Percentiles rank a stretch among this genome's conserved stretches.
These are phyloP conservation scores for Hydroisotoma schaefferi DNA, from an alignment of 2,888 invertebrate genomes.

Conservation along the genomic window DNA sequence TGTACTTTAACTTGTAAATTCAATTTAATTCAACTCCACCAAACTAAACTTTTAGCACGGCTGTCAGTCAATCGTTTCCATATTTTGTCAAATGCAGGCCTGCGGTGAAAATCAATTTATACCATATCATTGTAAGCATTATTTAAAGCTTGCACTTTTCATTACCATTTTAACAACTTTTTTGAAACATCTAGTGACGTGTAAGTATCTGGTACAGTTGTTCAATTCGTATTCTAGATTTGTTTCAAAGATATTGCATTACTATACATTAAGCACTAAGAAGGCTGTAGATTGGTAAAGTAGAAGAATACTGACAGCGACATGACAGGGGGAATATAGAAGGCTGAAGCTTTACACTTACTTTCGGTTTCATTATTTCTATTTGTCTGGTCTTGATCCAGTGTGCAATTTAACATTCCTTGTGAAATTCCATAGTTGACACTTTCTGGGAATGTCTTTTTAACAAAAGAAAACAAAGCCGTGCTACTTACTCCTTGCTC, in stretches of 20 bases:
- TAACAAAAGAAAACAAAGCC: not conserved
- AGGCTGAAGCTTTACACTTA: not conserved
- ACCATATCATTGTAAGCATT: not conserved
- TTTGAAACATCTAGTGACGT: constrained; percentile 9
- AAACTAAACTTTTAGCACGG: too few relatives aligned
- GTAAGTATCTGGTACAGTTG: constrained; percentile 4
- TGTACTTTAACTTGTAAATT: too few relatives aligned
- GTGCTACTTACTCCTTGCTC: not conserved
- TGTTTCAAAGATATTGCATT: too few relatives aligned
- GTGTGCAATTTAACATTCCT: not conserved
- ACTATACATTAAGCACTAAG: too few relatives aligned
- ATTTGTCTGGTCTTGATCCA: not conserved
- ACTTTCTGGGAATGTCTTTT: not conserved
- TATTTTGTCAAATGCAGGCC: not conserved
- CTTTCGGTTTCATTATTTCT: not conserved
- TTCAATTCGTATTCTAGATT: not conserved
- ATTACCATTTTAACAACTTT: constrained; percentile 5
- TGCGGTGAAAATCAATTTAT: not conserved
- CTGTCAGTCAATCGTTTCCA: not conserved
- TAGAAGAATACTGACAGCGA: too few relatives aligned
- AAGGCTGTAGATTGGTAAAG: too few relatives aligned
- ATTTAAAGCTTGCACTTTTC: not conserved
- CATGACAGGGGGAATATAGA: not conserved
- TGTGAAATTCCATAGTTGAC: not conserved
- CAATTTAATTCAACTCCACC: too few relatives aligned